Conservation (phyloP, 2,888 invertebrate species). For the Abrostola tripartita region DNA sequence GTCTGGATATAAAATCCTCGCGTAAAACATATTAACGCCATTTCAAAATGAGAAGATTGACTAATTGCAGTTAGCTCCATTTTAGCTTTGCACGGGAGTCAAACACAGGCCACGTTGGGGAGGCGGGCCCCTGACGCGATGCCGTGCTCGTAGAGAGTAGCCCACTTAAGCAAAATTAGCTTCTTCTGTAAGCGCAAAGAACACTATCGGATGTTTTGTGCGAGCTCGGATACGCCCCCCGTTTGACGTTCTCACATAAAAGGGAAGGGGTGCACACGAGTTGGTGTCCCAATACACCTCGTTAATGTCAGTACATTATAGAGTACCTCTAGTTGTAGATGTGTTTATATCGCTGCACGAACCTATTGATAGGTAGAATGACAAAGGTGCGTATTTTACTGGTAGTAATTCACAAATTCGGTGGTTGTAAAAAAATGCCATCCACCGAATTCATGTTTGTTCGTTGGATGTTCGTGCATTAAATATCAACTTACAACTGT, state of each 20-base stretch:
- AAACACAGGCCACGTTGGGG: conserved; percentile 73
- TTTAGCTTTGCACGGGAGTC: conserved; percentile 71
- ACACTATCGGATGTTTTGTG: conserved; percentile 87
- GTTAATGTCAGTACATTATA: conserved; percentile 57
- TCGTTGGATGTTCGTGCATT: too few species aligned
- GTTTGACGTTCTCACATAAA: conserved; percentile 81
- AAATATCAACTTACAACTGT: too few species aligned
- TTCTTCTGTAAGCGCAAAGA: conserved; percentile 85
- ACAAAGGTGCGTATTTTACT: conserved; percentile 1
- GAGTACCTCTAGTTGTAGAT: conserved; percentile 27
- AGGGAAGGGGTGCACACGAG: conserved; percentile 66
- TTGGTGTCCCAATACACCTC: conserved; percentile 72
- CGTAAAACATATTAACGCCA: conserved; percentile 38
- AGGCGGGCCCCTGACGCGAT: conserved; percentile 70
- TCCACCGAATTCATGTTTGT: too few species aligned
- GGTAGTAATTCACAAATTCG: not conserved
- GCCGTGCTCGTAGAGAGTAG: conserved; percentile 74
- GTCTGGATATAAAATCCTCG: not conserved
- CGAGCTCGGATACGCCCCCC: conserved; percentile 76
- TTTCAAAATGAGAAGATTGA: conserved; percentile 35
- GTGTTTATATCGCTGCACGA: conserved; percentile 14
- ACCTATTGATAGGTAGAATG: conserved; percentile 36
- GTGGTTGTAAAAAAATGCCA: too few species aligned
- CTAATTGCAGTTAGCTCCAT: conserved; percentile 66
- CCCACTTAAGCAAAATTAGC: conserved; percentile 88